Percentiles rank a stretch among this genome's conserved stretches.
phyloP scores from a whole-genome alignment of 2,797 vertebrate genomes.

The Pterois miles region DNA sequence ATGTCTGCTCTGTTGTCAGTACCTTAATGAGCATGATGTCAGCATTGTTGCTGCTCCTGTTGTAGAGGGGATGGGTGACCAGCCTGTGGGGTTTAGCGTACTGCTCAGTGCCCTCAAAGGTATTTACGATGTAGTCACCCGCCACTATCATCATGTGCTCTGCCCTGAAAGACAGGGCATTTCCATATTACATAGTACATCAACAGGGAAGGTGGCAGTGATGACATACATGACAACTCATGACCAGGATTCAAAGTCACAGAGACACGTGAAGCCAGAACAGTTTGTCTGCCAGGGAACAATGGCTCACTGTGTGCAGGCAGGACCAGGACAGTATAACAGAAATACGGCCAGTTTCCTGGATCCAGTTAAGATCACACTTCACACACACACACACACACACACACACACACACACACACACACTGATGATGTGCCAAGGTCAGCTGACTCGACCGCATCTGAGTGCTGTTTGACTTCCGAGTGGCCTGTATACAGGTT shows the following conservation, averaged over 20 bases:
- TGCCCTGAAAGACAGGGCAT: conserved; percentile 61
- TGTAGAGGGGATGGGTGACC: conserved; percentile 82
- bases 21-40: conserved; percentile 90
- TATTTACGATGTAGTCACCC: conserved; percentile 79
- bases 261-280: conserved; percentile 8
- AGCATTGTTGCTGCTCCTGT: conserved; percentile 81
- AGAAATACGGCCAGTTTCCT: conserved; percentile 55
- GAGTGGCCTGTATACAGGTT: conserved; percentile 4
- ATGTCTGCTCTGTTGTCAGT: conserved; percentile 5
- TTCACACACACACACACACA: conserved; percentile 5
- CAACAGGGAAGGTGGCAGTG: not conserved
- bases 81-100: conserved; percentile 78
- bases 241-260: conserved; percentile 23
- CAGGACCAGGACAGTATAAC: conserved; percentile 27
- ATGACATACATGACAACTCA: not conserved
- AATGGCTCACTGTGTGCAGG: conserved; percentile 57
- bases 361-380: conserved; percentile 39
- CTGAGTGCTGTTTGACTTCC: conserved; percentile 48
- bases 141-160: conserved; percentile 84
- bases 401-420: conserved; percentile 15
- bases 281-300: conserved; percentile 38
- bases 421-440: conserved; percentile 54
- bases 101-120: conserved; percentile 84
- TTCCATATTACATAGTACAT: not conserved
- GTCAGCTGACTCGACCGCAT: conserved; percentile 52